These are phyloP conservation scores for Tetrax tetrax DNA, from an alignment of 2,113 vertebrate species.

Conservation along the genomic window DNA sequence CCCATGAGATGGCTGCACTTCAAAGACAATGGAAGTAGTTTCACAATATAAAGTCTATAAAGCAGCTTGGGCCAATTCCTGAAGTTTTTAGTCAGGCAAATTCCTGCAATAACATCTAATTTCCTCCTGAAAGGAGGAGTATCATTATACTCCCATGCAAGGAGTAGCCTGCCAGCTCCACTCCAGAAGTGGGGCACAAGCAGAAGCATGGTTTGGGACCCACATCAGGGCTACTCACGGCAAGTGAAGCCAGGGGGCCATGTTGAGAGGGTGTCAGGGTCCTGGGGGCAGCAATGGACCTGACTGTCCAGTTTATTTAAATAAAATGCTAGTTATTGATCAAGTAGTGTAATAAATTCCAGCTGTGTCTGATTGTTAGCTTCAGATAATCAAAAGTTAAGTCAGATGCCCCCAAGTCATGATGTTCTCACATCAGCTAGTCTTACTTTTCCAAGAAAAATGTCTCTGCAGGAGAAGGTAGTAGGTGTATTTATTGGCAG, in stretches of 20 bases:
- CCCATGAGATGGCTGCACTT: not conserved
- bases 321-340: not conserved
- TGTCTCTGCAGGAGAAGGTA: not conserved
- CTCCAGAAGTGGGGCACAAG: not conserved
- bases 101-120: not conserved
- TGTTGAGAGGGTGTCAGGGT: not conserved
- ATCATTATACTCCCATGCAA: accelerated
- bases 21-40: not conserved
- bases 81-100: not conserved
- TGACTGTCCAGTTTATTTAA: not conserved
- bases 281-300: not conserved
- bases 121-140: not conserved
- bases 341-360: not conserved
- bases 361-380: not conserved
- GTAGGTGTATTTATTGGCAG: not conserved
- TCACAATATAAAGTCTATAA: not conserved
- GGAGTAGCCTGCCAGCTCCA: not conserved
- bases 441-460: not conserved
- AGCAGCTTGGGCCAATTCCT: not conserved
- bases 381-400: not conserved
- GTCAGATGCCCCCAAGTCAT: not conserved
- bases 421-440: not conserved
- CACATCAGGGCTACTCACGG: not conserved
- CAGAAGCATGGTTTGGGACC: not conserved
- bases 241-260: not conserved